Evolutionary conservation across 1,140 invertebrate species (phyloP).

Genomic region (Caenorhabditis elegans): WBcel235 BX284606.5:3053501-3054000

Average conservation of each 20-base stretch:
- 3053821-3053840: slow-evolving; percentile 42
- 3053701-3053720: not conserved
- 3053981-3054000: too few relatives aligned
- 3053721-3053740: slow-evolving; percentile 35
- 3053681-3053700: slow-evolving; percentile 30
- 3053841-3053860: slow-evolving; percentile 40
- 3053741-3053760: slow-evolving; percentile 29
- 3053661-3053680: slow-evolving; percentile 38
- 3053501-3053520: not conserved
- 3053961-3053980: too few relatives aligned
- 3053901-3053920: too few relatives aligned
- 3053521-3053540: too few relatives aligned
- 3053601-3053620: slow-evolving; percentile 32
- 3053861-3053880: slow-evolving; percentile 36
- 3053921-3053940: too few relatives aligned
- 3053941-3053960: too few relatives aligned
- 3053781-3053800: slow-evolving; percentile 46
- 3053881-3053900: too few relatives aligned
- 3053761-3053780: slow-evolving; percentile 35
- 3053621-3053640: slow-evolving; percentile 36
- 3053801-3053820: slow-evolving; percentile 43
- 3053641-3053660: slow-evolving; percentile 45
- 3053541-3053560: slow-evolving; percentile 25
- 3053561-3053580: slow-evolving; percentile 25
- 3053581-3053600: slow-evolving; percentile 37